Conservation (phyloP, 2,113 vertebrate species). For the Microtus oregoni region DNA sequence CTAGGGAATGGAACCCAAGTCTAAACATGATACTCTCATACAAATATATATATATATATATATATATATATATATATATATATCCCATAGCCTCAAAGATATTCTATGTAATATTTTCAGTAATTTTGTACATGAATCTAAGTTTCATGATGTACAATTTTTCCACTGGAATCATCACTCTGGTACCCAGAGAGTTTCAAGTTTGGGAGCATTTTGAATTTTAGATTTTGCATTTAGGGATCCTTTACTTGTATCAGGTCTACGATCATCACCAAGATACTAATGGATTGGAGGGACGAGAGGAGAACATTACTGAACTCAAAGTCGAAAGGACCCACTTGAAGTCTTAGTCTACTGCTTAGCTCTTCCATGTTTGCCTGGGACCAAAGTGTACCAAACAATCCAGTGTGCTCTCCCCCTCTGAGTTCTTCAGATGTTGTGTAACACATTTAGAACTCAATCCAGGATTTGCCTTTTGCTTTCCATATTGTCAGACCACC, state of each 20-base stretch:
- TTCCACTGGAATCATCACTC: neutral
- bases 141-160: neutral
- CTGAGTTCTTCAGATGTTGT: conserved; percentile 22
- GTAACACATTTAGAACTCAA: conserved; percentile 29
- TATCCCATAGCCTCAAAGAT: neutral
- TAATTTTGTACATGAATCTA: neutral
- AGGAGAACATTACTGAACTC: neutral
- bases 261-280: neutral
- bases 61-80: too few relatives aligned
- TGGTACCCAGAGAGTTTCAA: neutral
- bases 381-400: neutral
- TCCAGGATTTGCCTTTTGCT: neutral
- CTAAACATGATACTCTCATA: neutral
- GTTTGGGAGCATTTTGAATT: neutral
- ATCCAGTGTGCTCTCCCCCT: neutral
- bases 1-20: neutral
- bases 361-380: neutral
- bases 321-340: neutral
- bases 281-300: neutral
- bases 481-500: neutral
- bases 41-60: neutral
- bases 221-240: neutral
- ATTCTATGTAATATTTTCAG: neutral
- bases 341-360: neutral
- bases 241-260: neutral